A percentile compares a stretch with the other conserved stretches of the same genome.
Evolutionary conservation across 2,888 invertebrate species (phyloP).

Genomic region (Acrobasis consociella): DNA sequence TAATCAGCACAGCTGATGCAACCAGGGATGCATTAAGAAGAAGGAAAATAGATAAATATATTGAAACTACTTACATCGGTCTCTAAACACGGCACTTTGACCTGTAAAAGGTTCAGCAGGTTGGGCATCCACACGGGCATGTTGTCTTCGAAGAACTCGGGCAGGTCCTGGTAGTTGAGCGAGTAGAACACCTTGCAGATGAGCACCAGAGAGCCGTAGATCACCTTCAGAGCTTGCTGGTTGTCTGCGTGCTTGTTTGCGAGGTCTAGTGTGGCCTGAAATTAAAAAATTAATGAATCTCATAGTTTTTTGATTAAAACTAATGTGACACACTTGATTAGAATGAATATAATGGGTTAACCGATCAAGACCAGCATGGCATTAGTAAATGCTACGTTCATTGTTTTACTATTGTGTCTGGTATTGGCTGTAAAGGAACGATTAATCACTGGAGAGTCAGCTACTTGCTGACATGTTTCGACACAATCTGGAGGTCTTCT

Average conservation of each 20-base stretch:
- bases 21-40: not conserved
- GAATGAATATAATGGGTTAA: too few species aligned
- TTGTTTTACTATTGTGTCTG: too few species aligned
- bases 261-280: slow-evolving; percentile 92
- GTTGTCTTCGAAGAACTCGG: slow-evolving; percentile 99
- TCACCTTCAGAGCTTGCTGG: slow-evolving; percentile 90
- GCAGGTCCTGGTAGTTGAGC: slow-evolving; percentile 98
- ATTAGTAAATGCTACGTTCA: too few species aligned
- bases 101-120: slow-evolving; percentile 90
- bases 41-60: too few species aligned
- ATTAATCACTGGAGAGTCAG: too few species aligned
- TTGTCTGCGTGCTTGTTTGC: slow-evolving; percentile 90
- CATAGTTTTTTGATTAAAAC: too few species aligned
- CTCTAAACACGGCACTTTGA: slow-evolving; percentile 89
- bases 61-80: slow-evolving; percentile 69
- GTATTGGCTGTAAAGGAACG: too few species aligned
- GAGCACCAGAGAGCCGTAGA: slow-evolving; percentile 94
- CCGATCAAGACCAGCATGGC: too few species aligned
- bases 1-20: too few species aligned
- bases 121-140: slow-evolving; percentile 97
- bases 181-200: slow-evolving; percentile 98
- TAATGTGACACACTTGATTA: too few species aligned
- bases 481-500: too few species aligned
- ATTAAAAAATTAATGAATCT: slow-evolving; percentile 30
- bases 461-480: too few species aligned